Percentiles rank a stretch among this genome's conserved stretches.
phyloP scores from a whole-genome alignment of 2,888 invertebrate species.

The Erebia epiphron region DNA sequence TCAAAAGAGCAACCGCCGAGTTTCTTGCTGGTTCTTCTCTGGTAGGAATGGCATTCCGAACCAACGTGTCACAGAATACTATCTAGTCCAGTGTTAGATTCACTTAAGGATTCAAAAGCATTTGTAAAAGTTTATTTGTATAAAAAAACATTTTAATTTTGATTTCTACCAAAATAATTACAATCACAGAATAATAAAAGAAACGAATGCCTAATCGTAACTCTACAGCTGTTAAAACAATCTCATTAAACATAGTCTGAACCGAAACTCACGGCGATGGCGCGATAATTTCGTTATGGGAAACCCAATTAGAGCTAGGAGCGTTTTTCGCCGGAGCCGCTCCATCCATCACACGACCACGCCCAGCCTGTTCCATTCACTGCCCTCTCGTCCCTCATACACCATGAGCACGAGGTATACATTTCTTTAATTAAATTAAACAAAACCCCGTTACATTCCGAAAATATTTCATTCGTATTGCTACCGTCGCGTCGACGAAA shows the following conservation, averaged over 20 bases:
- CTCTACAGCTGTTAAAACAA: conserved; percentile 1
- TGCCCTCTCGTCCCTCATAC: conserved; percentile 41
- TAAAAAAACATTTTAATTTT: too few species aligned
- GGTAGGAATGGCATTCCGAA: too few species aligned
- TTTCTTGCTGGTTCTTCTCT: too few species aligned
- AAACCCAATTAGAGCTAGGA: conserved; percentile 71
- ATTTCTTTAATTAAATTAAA: conserved; percentile 40
- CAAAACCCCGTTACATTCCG: conserved; percentile 22
- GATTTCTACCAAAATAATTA: too few species aligned
- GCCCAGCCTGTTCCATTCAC: conserved; percentile 53
- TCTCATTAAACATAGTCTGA: conserved; percentile 20
- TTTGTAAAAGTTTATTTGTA: too few species aligned
- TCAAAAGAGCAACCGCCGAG: too few species aligned
- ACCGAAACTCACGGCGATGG: conserved; percentile 40
- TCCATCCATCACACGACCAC: conserved; percentile 73
- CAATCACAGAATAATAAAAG: conserved; percentile 5
- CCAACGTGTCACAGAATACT: too few species aligned
- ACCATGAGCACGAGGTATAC: conserved; percentile 28
- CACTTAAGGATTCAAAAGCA: too few species aligned
- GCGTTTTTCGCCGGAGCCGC: conserved; percentile 69
- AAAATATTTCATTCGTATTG: conserved; percentile 9
- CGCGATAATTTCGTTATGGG: conserved; percentile 62
- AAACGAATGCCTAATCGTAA: conserved; percentile 2
- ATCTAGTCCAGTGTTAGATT: too few species aligned
- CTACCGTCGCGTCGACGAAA: neutral